A percentile compares a stretch with the other conserved stretches of the same genome.
Conservation (phyloP, 2,113 vertebrate genomes). For the Hoplias malabaricus region DNA sequence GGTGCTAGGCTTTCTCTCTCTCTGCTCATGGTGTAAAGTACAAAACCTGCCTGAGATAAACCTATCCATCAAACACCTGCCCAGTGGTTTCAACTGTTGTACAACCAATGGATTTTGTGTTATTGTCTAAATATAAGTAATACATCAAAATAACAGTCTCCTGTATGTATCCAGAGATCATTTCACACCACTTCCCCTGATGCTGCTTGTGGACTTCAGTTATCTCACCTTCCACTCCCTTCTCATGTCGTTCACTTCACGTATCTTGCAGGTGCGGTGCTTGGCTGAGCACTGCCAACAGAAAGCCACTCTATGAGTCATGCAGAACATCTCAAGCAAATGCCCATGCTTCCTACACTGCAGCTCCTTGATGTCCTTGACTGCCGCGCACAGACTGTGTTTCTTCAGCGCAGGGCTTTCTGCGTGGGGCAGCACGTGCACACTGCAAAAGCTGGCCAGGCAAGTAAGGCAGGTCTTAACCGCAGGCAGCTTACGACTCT, state of each 20-base stretch:
- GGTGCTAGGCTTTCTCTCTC: no score
- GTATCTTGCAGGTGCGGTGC: background rate
- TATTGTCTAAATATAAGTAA: no score
- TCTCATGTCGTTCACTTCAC: constrained; percentile 4
- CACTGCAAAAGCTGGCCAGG: constrained; percentile 36
- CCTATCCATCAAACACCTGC: no score
- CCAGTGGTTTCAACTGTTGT: no score
- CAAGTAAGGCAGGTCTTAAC: constrained; percentile 32
- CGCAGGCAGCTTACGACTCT: constrained; percentile 14
- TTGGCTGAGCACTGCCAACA: constrained; percentile 28
- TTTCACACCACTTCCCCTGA: background rate
- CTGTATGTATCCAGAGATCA: background rate
- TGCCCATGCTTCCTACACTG: constrained; percentile 19
- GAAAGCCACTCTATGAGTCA: background rate
- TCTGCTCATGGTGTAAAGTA: no score
- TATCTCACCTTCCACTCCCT: constrained; percentile 20
- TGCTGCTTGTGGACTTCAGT: background rate
- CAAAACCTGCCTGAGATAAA: no score
- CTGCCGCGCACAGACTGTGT: constrained; percentile 27
- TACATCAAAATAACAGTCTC: no score
- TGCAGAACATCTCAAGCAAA: constrained; percentile 17
- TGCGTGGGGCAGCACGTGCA: constrained; percentile 27
- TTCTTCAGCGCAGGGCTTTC: constrained; percentile 11
- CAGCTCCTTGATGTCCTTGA: background rate
- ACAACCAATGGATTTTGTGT: no score